A percentile compares a stretch with the other conserved stretches of the same genome.
These are phyloP conservation scores for Pagetopsis macropterus DNA, from an alignment of 2,797 vertebrate species.

Conservation along the genomic window DNA sequence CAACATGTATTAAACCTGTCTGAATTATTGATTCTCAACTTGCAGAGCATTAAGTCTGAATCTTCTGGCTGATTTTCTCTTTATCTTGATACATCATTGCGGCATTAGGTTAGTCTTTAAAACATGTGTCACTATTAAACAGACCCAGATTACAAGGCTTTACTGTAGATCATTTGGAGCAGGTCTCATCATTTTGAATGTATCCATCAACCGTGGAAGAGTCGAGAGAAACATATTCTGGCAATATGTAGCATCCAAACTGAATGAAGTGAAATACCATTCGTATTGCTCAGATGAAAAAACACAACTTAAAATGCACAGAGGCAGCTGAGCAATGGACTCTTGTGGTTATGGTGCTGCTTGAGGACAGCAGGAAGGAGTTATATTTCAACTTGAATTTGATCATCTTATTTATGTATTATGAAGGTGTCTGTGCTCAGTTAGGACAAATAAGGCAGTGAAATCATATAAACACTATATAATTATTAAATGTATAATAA, in stretches of 20 bases:
- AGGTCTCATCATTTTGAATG: constrained; percentile 6
- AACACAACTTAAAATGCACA: neutral
- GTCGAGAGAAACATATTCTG: constrained; percentile 17
- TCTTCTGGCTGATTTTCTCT: constrained; percentile 15
- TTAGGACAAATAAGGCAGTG: neutral
- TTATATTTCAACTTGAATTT: neutral
- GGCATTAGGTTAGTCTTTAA: constrained; percentile 19
- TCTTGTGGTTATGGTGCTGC: neutral
- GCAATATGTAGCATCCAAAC: constrained; percentile 9
- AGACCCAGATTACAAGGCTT: constrained; percentile 19
- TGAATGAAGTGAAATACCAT: constrained; percentile 3
- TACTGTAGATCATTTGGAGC: constrained; percentile 22
- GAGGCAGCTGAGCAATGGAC: neutral
- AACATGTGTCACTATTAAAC: constrained; percentile 11
- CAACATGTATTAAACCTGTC: constrained; percentile 58
- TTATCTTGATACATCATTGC: constrained; percentile 19
- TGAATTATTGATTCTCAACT: constrained; percentile 65
- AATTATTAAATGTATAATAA: neutral
- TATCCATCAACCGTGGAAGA: constrained; percentile 7
- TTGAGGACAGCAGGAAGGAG: neutral
- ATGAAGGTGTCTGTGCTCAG: neutral
- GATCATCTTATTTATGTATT: neutral
- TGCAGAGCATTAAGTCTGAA: constrained; percentile 33
- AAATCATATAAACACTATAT: neutral
- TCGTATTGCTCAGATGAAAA: constrained; percentile 29